Conservation (phyloP, 2,113 vertebrate species). For the Spea multiplicata region DNA sequence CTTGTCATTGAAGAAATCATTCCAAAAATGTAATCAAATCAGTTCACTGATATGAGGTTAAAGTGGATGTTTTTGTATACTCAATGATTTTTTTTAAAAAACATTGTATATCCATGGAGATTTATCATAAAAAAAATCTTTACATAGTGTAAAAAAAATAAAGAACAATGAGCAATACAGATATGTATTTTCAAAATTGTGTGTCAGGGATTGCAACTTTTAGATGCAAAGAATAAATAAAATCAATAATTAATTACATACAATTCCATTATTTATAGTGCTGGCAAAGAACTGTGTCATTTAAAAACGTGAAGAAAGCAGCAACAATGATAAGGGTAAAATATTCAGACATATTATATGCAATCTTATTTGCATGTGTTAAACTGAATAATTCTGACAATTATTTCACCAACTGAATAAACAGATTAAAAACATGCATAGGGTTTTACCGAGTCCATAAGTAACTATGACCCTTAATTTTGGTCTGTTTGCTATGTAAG, state of each 20-base stretch:
- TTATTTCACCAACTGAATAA: conserved; percentile 6
- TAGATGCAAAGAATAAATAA: conserved; percentile 28
- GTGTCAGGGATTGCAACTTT: background rate
- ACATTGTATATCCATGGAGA: background rate
- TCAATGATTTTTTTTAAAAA: background rate
- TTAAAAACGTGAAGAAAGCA: conserved; percentile 33
- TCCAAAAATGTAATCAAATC: background rate
- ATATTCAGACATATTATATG: conserved; percentile 1
- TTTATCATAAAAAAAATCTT: background rate
- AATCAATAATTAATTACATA: conserved; percentile 10
- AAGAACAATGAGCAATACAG: background rate
- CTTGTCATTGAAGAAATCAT: no score
- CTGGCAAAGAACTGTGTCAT: conserved; percentile 17
- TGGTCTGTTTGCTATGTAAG: conserved; percentile 51
- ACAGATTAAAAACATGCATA: conserved; percentile 35
- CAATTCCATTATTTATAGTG: conserved; percentile 11
- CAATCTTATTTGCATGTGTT: conserved; percentile 24
- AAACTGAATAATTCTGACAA: background rate
- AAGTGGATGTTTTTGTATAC: background rate
- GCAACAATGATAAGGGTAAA: conserved; percentile 2
- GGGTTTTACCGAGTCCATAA: conserved; percentile 7
- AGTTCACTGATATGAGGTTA: background rate
- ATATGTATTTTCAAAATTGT: background rate
- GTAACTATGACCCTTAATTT: conserved; percentile 37
- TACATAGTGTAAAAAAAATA: background rate